Base-by-base conservation (phyloP, 2,888 invertebrate genomes). In the Lymantria dispar region DNA sequence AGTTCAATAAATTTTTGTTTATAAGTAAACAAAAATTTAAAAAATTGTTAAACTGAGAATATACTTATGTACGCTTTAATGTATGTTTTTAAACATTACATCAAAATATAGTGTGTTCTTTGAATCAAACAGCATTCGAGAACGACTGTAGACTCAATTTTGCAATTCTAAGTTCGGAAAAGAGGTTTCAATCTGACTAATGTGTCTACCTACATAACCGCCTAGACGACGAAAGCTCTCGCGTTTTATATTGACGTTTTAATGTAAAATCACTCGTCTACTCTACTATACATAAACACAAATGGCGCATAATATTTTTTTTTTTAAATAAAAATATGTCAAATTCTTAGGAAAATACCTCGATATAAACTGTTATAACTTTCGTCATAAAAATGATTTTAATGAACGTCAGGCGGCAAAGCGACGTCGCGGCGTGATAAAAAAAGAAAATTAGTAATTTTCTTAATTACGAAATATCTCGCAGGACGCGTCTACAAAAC, bases 121-220 rank as follows among this genome's bases (percentile, higher is more conserved):
- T 76, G 78, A 81, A 81, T 76, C 83, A 85, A 83, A 85, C 77
- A 69, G 78, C 79, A 80, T 78, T 70, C 56, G 70, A 70, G 80
- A 83, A 79, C 74, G 80, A 76, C 70, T 78, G 79, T 82, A 80
- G 71, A 70, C 75, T 82, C 80, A 81, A 81, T 85, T 88, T 89
- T 88, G 85, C 87, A 88, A 88, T 89, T 88, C 87, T 78, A 83
- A 87, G 80, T 83, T 77, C 70, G 74, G 73, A 76, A 80, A 80
- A 85, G 85, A 85, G 85, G 80, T 86, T 87, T 78, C 85, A 88
- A 89, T 88, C 80, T 77, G 74, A 78, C 85, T 88, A 89, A 89
- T 88, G 88, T 84, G 80, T 79, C 79, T 82, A 80, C 70, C 63
- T 74, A 61, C 64, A 56, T 65, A 65, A 53, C 49, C 62, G 64